A percentile compares a stretch with the other conserved stretches of the same genome.
Evolutionary conservation across 1,140 invertebrate genomes (phyloP).

Genomic region (Drosophila bocki): DNA sequence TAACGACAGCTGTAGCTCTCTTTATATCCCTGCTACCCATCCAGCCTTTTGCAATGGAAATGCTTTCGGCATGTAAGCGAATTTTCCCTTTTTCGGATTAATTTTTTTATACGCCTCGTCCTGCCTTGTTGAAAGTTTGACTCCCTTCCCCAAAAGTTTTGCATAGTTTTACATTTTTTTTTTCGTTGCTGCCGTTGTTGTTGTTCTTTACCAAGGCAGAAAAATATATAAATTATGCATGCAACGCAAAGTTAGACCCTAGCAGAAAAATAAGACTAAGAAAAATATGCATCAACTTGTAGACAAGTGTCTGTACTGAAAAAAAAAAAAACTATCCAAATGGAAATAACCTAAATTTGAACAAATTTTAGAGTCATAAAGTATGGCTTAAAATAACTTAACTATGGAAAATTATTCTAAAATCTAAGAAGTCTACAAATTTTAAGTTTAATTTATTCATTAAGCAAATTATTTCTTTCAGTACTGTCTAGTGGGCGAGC

Average conservation of each 20-base stretch:
- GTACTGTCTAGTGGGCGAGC: constrained; percentile 8
- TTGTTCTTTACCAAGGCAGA: constrained; percentile 52
- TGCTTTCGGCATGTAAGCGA: constrained; percentile 50
- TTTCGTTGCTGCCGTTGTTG: constrained; percentile 11
- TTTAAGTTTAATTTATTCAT: background rate
- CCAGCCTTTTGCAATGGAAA: constrained; percentile 11
- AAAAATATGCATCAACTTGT: constrained; percentile 54
- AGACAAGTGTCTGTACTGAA: constrained; percentile 23
- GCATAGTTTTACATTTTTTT: constrained; percentile 79
- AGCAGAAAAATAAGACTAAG: constrained; percentile 37
- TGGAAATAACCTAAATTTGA: background rate
- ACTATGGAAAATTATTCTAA: too few species aligned
- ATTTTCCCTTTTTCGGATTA: constrained; percentile 53
- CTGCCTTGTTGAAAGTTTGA: constrained; percentile 50
- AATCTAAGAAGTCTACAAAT: background rate
- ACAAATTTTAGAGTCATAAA: too few species aligned
- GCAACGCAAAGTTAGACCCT: constrained; percentile 65
- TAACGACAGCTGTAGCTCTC: constrained; percentile 72
- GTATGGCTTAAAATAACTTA: too few species aligned
- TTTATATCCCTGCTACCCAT: constrained; percentile 3
- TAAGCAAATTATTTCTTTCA: background rate
- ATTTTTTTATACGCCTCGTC: constrained; percentile 43
- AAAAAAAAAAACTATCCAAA: background rate
- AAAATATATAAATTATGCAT: constrained; percentile 82
- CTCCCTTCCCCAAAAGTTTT: constrained; percentile 60